Evolutionary conservation across 2,888 invertebrate species (phyloP), one percentile per base, ranked within the genome.

Genomic region (Drosophila robusta): DNA sequence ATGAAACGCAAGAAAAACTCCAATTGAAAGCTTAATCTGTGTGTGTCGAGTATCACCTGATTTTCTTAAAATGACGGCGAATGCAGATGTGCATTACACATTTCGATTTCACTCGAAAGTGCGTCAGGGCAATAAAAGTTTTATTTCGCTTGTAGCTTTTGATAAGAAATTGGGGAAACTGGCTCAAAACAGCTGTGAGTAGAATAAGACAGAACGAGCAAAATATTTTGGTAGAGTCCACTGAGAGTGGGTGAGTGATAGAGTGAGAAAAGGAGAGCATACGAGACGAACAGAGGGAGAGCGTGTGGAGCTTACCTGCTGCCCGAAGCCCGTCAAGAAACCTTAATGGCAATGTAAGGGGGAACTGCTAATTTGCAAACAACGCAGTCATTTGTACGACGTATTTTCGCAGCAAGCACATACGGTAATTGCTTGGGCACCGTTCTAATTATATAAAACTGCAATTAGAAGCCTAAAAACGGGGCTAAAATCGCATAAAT

Each of bases 321-420:
- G 70, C 62, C 77, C 78, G 76, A 70, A 76, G 78, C 76, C 78
- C 70, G 76, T 64, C 75, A 77, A 76, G 70, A 74, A 56, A 73
- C 66, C 66, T 70, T 61, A 62, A 63, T 78, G 45, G 58, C 50
- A 67, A 77, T 52, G 46, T 62, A 60, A 51, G 51, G 52, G 62
- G 52, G 62, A 79, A 73, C 39, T 66, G 51, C 55, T 66, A 77
- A 74, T 73, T 76, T 70, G 63, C 61, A 68, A 49, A 51, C 38
- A 63, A 54, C 41, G 46, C 52, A 70, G 52, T 45, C 74, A 69
- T 74, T 66, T 68, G 52, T 57, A 57, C 55, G n/a, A 5, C 8
- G 14, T 70, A 39, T 38, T 61, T 64, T 51, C 29, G 41, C 46
- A 47, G 47, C 32, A 34, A 47, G 38, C 42, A 49, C 63, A 49